Conservation (phyloP, 1,140 invertebrate species). For the Drosophila albomicans region DNA sequence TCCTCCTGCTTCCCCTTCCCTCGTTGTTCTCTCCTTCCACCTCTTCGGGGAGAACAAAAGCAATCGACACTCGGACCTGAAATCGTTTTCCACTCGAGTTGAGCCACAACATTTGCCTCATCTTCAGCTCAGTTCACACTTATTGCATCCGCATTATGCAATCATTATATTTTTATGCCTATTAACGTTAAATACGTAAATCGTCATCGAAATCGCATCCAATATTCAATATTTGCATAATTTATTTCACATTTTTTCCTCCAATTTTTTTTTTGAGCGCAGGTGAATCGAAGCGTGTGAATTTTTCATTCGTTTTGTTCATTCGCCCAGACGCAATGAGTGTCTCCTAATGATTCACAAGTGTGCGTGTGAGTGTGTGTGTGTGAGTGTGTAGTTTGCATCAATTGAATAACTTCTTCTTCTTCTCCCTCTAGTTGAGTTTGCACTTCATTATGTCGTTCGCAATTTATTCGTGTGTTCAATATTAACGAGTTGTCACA, state of each 20-base stretch:
- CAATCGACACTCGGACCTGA: conserved; percentile 24
- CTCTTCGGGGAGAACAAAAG: conserved; percentile 21
- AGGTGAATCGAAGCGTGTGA: conserved; percentile 64
- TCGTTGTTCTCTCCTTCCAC: no score
- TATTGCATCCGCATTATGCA: conserved; percentile 51
- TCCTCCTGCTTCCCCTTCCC: no score
- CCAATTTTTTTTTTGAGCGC: conserved; percentile 11
- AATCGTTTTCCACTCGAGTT: conserved; percentile 73
- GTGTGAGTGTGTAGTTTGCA: conserved; percentile 1
- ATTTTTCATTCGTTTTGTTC: conserved; percentile 25
- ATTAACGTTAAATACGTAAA: conserved; percentile 68
- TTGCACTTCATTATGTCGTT: background rate
- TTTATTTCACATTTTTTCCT: conserved; percentile 67
- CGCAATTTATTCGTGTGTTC: background rate
- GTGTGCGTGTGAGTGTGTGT: conserved; percentile 11
- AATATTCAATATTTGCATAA: conserved; percentile 16
- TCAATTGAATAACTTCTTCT: background rate
- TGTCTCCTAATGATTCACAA: conserved; percentile 30
- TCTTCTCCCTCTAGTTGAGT: background rate
- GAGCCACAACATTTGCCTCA: conserved; percentile 36
- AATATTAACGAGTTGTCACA: background rate
- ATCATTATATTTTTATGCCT: conserved; percentile 77
- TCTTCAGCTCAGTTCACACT: background rate
- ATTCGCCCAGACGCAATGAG: conserved; percentile 38
- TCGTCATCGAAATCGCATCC: conserved; percentile 3